Base-by-base conservation (phyloP, 1,140 invertebrate species). In the Sesamia nonagrioides region DNA sequence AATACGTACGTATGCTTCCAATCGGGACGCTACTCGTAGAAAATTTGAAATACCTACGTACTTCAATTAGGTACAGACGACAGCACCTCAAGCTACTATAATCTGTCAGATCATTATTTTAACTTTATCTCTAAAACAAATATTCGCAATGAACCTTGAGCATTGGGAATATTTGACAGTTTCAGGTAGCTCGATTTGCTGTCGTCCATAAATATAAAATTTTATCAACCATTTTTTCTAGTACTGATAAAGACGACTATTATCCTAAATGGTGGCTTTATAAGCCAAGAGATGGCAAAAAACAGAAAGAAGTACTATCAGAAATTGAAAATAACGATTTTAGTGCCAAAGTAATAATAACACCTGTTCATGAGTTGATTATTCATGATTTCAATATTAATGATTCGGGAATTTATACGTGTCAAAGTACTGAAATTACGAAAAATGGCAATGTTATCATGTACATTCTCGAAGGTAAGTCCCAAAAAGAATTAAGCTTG, bases 391-490 rank as follows among this genome's bases (percentile, higher is more conserved):
- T 82, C 35, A 77, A 58, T 56, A 11, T 13, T 15, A 69, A 50
- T 21, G 17, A 79, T 78, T 79, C 79, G 35, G 83, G 83, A 9
- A 75, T 85, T 54, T 85, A 85, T 58, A 52, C 40, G 17, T 85
- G 83, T 68, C 63, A 78, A 58, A 54, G 13, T 63, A 18, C 40
- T 15, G 66, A 54, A 61, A 18, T 9, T 6, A n/a, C n/a, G 13
- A 18, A 77, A 18, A 45, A 80, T 17, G 37, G 69, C 37, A 69
- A 50, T 33, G n/a, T 18, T 11, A 77, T 83, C 58, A 78, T 48
- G 18, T 83, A 81, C 72, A 37, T 79, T 50, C 15, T 83, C 58
- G 82, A 83, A 63, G 79, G 79, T 95, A 21, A 63, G 73, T 50
- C 11, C 21, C 11, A 15, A 2, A 56, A 11, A 69, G 17, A 48